Base-by-base conservation (phyloP, 2,797 vertebrate species). In the Melanotaenia parkinsoni region DNA sequence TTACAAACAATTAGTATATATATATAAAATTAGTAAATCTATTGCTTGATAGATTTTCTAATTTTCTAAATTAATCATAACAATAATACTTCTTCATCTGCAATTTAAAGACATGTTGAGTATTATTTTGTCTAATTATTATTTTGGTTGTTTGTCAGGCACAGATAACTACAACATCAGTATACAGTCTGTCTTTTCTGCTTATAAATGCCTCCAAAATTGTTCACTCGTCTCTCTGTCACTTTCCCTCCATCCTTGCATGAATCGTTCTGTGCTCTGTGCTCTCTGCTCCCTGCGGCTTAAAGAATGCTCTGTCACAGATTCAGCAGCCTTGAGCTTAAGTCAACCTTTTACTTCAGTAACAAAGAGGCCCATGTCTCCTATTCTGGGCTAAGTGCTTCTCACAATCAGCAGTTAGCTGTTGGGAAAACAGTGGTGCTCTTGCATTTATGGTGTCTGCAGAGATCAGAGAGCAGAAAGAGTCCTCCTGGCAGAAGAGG, bases 261-360 rank as follows among this genome's bases (percentile, higher is more conserved):
- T 83, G 76, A 85, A 78, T 86, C 10, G 58, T 8, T 83, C 51
- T 66, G 61, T 72, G 24, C 68, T 83, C 51, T 66, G 61, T 72
- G 24, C 68, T 71, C 60, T 75, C 51, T 63, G 45, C 67, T 74
- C 76, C 87, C 81, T 61, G 74, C 50, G 61, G 87, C 80, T 67
- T 12, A 26, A 30, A 80, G 83, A 71, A 37, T 11, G 65, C 81
- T 89, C 81, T 35, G 70, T 77, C 63, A 81, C 53, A 73, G 63
- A 87, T 61, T 87, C 88, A 92, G 86, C 70, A 65, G 88, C 93
- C 82, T 54, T 86, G 61, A 92, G 92, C 89, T 89, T 80, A 67
- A 84, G 86, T 85, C 94, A 95, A 93, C 93, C 94, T 96, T 95
- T 96, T 93, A 85, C 89, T 89, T 89, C 77, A 81, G 90, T 90